Percentiles rank a stretch among this genome's conserved stretches.
phyloP scores from a whole-genome alignment of 2,797 vertebrate genomes.

The Sebastes trivittatus region DNA sequence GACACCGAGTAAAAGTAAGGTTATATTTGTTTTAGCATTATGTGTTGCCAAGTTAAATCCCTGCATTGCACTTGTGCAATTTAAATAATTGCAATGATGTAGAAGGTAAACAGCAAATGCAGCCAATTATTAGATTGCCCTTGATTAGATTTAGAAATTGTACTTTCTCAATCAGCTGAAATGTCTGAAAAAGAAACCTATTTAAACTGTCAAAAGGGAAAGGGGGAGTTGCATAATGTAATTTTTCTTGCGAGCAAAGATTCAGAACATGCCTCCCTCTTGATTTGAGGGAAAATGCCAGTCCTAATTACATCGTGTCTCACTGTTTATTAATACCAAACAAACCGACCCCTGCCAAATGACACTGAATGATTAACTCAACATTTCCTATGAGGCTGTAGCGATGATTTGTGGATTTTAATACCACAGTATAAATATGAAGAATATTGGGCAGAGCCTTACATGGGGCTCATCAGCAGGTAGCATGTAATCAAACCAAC shows the following conservation, averaged over 20 bases:
- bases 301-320: constrained; percentile 16
- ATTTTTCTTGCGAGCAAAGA: background rate
- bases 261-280: background rate
- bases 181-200: background rate
- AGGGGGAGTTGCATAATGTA: background rate
- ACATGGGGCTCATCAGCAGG: background rate
- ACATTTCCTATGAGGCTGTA: constrained; percentile 9
- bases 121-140: background rate
- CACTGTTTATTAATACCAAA: constrained; percentile 29
- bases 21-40: background rate
- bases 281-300: constrained; percentile 18
- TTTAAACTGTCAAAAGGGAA: background rate
- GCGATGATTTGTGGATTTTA: background rate
- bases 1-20: background rate
- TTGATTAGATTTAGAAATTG: background rate
- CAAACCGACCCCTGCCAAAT: constrained; percentile 16
- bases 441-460: background rate
- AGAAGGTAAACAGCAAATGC: background rate
- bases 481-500: background rate
- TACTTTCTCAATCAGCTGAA: background rate
- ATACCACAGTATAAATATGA: background rate
- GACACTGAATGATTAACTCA: constrained; percentile 23
- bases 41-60: too few relatives aligned
- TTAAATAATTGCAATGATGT: background rate
- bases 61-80: background rate